Evolutionary conservation across 2,888 invertebrate genomes (phyloP), one percentile per base, ranked within the genome.

Genomic region (Dolomedes plantarius): DNA sequence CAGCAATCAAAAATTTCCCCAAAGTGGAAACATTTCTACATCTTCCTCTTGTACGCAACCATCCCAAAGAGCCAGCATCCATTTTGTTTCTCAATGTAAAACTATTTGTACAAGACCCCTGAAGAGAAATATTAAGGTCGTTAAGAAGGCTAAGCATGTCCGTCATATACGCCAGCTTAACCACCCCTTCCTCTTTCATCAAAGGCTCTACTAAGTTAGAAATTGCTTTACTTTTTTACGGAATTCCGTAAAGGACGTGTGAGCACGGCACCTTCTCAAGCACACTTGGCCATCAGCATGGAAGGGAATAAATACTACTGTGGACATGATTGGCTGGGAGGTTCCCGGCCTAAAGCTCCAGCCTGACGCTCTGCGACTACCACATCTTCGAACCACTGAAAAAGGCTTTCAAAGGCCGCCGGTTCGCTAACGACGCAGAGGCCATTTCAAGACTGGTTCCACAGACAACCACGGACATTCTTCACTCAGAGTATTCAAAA

Each of bases 61-160:
- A 69, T 69, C 9, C 39, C 41, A 69, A 39, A 39, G 27, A 36
- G 11, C 36, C 11, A 5, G 36, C 5, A 5, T 31, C 39, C 36
- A 69, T 28, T 39, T 69, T 69, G 69, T 69, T 69, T 69, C 36
- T 39, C 2, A 39, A 41, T 39, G 39, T 39, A 69, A 69, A 39
- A 69, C 29, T 36, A 36, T 36, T 36, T 11, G 11, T 7, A 36
- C 6, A 36, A 36, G 36, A 5, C 11, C 36, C 11, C 36, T 36
- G 36, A 36, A 36, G 36, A 36, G 11, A 36, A 56, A 56, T 19
- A 16, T 56, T 5, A 56, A 56, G 36, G 36, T 36, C 36, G 36
- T 36, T 36, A 36, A 36, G 36, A 56, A 56, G 5, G 56, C n/a
- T 6, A 56, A 56, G 16, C 19, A 56, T 56, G 7, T 19, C 56